Evolutionary conservation across 2,797 vertebrate genomes (phyloP).

Genomic region (Myiothlypis coronata): DNA sequence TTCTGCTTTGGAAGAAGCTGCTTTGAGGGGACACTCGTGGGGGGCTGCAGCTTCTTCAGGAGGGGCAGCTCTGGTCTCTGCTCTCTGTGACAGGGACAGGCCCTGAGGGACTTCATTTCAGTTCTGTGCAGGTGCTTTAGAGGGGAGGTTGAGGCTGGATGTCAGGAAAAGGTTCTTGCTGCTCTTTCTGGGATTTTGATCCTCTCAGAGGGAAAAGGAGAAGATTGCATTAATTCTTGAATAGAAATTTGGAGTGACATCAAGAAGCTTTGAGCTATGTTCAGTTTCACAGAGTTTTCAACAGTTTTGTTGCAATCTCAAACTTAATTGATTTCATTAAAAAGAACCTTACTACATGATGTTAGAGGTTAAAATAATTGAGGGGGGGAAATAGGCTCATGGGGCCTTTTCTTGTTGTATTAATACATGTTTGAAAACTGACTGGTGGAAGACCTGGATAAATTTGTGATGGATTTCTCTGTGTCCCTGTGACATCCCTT

Average conservation of each 20-base stretch:
- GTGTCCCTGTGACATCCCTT: neutral
- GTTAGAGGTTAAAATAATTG: neutral
- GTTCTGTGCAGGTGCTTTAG: neutral
- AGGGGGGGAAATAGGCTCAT: rapidly evolving
- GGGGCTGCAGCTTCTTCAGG: neutral
- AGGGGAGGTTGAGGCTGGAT: neutral
- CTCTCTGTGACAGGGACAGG: neutral
- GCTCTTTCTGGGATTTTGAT: neutral
- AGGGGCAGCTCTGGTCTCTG: neutral
- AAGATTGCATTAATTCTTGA: neutral
- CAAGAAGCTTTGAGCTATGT: neutral
- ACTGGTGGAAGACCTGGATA: neutral
- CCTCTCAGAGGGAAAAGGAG: neutral
- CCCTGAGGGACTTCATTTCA: neutral
- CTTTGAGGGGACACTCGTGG: neutral
- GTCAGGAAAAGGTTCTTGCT: neutral
- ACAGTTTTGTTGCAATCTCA: neutral
- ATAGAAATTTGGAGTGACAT: neutral
- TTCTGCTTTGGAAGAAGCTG: neutral
- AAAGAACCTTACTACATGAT: rapidly evolving
- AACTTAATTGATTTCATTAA: neutral
- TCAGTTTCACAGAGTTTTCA: neutral
- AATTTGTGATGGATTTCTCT: neutral
- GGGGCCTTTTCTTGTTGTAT: rapidly evolving
- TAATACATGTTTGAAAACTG: neutral